phyloP scores from a whole-genome alignment of 1,140 invertebrate genomes.

The Eupristina koningsbergeri region DNA sequence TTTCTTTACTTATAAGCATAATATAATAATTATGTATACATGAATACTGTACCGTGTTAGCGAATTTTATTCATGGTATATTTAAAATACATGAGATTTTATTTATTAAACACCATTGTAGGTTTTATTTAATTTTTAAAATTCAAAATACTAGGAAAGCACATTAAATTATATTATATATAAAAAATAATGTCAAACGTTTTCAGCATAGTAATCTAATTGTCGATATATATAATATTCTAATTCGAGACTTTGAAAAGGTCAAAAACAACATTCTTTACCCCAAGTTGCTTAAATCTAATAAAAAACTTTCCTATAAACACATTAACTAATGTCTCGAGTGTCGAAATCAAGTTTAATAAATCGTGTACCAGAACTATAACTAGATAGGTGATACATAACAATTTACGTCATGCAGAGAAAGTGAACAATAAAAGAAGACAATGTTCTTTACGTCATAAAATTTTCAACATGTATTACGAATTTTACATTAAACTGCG shows the following conservation, averaged over 20 bases:
- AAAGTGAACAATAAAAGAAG: too few species aligned
- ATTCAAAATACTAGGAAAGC: too few species aligned
- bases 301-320: background rate
- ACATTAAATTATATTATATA: background rate
- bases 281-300: background rate
- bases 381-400: background rate
- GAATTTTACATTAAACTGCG: too few species aligned
- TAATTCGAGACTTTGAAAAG: background rate
- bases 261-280: background rate
- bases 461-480: background rate
- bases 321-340: background rate
- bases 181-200: background rate
- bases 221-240: background rate
- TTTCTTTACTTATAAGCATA: too few species aligned
- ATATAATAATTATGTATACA: too few species aligned
- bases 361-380: background rate
- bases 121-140: too few species aligned
- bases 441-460: background rate
- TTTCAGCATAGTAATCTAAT: background rate
- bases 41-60: too few species aligned
- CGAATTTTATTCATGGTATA: background rate
- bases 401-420: background rate
- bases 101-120: background rate
- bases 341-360: slow-evolving; percentile 1
- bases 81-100: background rate